Percentiles rank a stretch among this genome's conserved stretches.
These are phyloP conservation scores for Caenorhabditis latens DNA, from an alignment of 1,140 invertebrate genomes.

Conservation along the genomic window DNA sequence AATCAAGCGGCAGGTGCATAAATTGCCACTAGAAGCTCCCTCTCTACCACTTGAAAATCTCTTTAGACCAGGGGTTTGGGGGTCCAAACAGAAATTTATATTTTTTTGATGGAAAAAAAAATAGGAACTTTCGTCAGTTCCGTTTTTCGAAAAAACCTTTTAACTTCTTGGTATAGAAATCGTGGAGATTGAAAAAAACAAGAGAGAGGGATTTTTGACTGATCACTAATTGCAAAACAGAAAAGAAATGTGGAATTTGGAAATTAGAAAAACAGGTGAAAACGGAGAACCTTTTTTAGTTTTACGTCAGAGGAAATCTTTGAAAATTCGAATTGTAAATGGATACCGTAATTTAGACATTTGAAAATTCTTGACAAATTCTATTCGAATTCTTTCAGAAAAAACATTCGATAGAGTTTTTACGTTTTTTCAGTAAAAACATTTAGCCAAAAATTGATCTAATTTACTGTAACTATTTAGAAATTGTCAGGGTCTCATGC, in stretches of 20 bases:
- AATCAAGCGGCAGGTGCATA: slow-evolving; percentile 45
- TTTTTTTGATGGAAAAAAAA: background rate
- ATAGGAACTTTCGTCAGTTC: slow-evolving; percentile 35
- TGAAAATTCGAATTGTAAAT: background rate
- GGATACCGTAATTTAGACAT: too few species aligned
- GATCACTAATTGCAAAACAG: background rate
- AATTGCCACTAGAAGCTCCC: slow-evolving; percentile 31
- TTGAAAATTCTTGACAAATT: too few species aligned
- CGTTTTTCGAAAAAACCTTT: slow-evolving; percentile 19
- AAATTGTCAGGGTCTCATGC: too few species aligned
- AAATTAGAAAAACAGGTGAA: background rate
- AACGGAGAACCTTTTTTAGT: background rate
- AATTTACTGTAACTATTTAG: too few species aligned
- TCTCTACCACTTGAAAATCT: slow-evolving; percentile 19
- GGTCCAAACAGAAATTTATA: slow-evolving; percentile 7
- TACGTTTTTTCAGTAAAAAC: too few species aligned
- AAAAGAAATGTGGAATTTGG: background rate
- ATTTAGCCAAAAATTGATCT: too few species aligned
- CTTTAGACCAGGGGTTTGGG: background rate
- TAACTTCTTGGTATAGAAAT: background rate
- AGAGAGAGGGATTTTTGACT: background rate
- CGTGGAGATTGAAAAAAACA: background rate
- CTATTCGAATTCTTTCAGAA: too few species aligned
- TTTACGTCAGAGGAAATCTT: background rate
- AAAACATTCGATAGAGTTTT: too few species aligned